phyloP scores from a whole-genome alignment of 2,113 vertebrate genomes.

The Electrona antarctica region DNA sequence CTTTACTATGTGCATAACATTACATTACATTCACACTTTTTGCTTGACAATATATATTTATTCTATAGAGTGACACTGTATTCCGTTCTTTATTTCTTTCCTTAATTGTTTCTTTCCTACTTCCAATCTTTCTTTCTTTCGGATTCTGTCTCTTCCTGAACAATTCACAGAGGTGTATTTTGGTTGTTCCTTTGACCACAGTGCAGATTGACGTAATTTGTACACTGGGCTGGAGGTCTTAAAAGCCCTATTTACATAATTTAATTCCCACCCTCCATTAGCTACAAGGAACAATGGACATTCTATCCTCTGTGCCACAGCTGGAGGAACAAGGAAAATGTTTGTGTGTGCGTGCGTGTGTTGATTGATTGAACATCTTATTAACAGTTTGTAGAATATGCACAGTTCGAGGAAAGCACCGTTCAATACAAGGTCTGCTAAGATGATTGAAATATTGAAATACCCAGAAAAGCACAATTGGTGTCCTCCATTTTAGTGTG shows the following conservation, averaged over 20 bases:
- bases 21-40: no score
- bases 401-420: no score
- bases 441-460: not conserved
- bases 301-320: not conserved
- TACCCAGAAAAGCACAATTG: no score
- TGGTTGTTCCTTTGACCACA: no score
- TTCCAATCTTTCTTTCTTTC: not conserved
- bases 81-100: not conserved
- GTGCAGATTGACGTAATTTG: not conserved
- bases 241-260: not conserved
- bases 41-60: no score
- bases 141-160: no score
- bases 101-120: not conserved
- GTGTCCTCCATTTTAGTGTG: conserved; percentile 11
- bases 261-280: not conserved
- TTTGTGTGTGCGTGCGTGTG: conserved; percentile 4
- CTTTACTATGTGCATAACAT: no score
- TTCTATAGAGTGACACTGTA: no score
- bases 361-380: not conserved
- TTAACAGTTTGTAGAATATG: no score
- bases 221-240: not conserved
- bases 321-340: not conserved
- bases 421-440: no score
- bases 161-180: no score
- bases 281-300: not conserved